Conservation (phyloP, 1,140 invertebrate genomes). For the Linepithema humile region DNA sequence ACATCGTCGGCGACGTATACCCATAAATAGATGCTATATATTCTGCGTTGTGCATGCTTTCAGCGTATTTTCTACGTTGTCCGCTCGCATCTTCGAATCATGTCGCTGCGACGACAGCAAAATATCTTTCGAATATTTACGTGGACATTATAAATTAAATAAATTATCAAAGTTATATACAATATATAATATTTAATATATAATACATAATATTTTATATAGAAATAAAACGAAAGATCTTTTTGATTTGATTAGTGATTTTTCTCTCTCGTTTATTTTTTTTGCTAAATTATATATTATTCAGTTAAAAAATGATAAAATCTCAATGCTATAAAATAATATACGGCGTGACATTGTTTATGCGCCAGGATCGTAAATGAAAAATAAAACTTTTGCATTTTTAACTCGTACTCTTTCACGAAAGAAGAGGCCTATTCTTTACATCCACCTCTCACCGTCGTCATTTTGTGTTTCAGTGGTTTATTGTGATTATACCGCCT, state of each 20-base stretch:
- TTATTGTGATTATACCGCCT: conserved; percentile 94
- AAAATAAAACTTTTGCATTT: neutral
- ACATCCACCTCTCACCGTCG: conserved; percentile 7
- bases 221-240: neutral
- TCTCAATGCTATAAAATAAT: neutral
- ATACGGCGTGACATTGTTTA: neutral
- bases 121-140: neutral
- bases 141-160: neutral
- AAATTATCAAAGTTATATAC: neutral
- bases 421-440: conserved; percentile 24
- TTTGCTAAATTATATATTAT: neutral
- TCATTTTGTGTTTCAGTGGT: conserved; percentile 87
- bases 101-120: neutral
- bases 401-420: neutral
- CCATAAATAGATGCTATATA: conserved; percentile 56
- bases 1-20: conserved; percentile 35
- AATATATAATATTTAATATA: neutral
- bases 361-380: neutral
- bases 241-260: neutral
- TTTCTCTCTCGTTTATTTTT: neutral
- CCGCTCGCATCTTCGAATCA: neutral
- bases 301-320: neutral
- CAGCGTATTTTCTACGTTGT: neutral
- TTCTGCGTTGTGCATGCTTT: neutral
- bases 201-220: neutral